Conservation (phyloP, 2,888 invertebrate genomes). For the Piscicola geometra region DNA sequence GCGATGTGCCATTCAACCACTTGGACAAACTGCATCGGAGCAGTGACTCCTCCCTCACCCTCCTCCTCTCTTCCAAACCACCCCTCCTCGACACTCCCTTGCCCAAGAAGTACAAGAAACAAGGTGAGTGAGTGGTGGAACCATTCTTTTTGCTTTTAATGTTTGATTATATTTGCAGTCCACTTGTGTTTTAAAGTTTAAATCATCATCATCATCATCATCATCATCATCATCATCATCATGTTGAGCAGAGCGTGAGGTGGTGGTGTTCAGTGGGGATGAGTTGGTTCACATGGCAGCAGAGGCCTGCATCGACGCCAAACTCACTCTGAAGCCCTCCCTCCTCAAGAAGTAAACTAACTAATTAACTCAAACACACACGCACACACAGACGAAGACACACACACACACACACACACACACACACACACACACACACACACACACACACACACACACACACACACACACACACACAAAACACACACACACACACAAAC, state of each 20-base stretch:
- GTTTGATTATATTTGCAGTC: no score
- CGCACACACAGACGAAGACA: background rate
- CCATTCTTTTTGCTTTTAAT: no score
- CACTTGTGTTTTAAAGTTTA: no score
- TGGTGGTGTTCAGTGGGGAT: conserved; percentile 5
- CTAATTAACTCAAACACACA: background rate
- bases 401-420: background rate
- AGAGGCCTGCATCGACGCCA: background rate
- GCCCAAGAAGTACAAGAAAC: conserved; percentile 16
- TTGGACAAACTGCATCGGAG: background rate
- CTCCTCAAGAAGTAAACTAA: background rate
- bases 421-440: background rate
- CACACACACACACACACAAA: conserved; percentile 16
- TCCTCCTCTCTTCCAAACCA: conserved; percentile 3
- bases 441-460: conserved; percentile 13
- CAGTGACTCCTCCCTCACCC: background rate
- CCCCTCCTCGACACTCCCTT: background rate
- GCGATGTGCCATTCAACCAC: background rate
- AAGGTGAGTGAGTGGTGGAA: no score
- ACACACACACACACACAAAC: conserved; percentile 5
- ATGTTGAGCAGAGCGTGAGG: background rate
- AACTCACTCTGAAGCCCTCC: conserved; percentile 1
- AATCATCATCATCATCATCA: no score
- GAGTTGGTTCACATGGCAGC: background rate
- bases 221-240: no score